A percentile compares a stretch with the other conserved stretches of the same genome.
These are phyloP conservation scores for Montipora efflorescens DNA, from an alignment of 64 coral and sea anemone species.

Conservation along the genomic window DNA sequence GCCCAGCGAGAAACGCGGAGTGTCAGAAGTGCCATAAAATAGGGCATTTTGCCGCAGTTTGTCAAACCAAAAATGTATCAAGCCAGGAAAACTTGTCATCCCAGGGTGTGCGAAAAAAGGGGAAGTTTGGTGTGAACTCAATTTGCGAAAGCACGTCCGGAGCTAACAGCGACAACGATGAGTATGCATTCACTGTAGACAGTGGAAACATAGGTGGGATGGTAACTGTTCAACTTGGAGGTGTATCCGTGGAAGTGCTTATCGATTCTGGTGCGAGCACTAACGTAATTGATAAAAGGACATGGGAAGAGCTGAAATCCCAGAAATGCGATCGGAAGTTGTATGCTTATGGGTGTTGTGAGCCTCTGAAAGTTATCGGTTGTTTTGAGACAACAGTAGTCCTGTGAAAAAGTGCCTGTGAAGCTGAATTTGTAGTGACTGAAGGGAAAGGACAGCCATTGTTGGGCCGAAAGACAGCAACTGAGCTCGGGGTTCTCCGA, in stretches of 20 bases:
- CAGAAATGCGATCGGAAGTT: neutral
- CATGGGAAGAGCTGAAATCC: neutral
- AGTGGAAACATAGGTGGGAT: too few relatives aligned
- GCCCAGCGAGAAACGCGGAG: too few relatives aligned
- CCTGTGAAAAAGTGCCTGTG: neutral
- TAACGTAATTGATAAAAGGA: neutral
- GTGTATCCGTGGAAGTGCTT: neutral
- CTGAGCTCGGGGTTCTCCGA: slow-evolving; percentile 1
- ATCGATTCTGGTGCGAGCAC: neutral
- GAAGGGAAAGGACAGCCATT: slow-evolving; percentile 22
- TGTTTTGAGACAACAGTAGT: neutral
- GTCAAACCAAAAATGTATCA: too few relatives aligned
- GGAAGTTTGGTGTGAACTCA: too few relatives aligned
- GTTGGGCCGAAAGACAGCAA: neutral
- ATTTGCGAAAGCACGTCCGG: too few relatives aligned
- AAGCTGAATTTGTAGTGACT: slow-evolving; percentile 9
- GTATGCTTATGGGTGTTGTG: slow-evolving; percentile 26
- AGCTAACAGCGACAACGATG: too few relatives aligned
- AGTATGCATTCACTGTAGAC: neutral
- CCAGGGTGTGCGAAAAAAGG: too few relatives aligned
- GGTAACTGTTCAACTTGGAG: too few relatives aligned
- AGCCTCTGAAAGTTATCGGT: slow-evolving; percentile 20
- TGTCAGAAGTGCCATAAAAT: too few relatives aligned
- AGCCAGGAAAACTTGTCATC: too few relatives aligned
- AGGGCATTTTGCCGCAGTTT: too few relatives aligned